phyloP scores from a whole-genome alignment of 1,140 invertebrate genomes.

The Triops longicaudatus region DNA sequence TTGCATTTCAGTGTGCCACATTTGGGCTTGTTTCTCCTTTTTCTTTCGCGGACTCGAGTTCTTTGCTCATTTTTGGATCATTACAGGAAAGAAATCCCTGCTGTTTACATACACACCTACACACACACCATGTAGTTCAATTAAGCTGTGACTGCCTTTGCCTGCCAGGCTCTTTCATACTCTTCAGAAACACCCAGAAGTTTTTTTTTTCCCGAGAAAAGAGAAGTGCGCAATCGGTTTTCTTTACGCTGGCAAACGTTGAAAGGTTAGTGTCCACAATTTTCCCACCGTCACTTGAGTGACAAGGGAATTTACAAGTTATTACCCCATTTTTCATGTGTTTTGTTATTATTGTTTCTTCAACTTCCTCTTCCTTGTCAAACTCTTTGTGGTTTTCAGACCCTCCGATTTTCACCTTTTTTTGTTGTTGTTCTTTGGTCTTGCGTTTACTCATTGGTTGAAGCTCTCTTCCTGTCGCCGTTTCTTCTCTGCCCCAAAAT shows the following conservation, averaged over 20 bases:
- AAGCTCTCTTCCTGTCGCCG: constrained; percentile 9
- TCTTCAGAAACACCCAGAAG: background rate
- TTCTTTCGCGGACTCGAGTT: background rate
- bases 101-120: background rate
- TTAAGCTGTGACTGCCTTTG: constrained; percentile 12
- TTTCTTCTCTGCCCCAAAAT: background rate
- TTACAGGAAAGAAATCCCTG: background rate
- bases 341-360: background rate
- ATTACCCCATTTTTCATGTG: background rate
- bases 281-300: too few species aligned
- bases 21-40: background rate
- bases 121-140: constrained; percentile 4
- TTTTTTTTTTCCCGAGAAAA: background rate
- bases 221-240: background rate
- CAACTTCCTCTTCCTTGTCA: background rate
- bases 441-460: background rate
- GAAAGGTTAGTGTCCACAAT: constrained; percentile 1
- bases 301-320: constrained; percentile 11
- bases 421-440: background rate
- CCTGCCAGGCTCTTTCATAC: constrained; percentile 14
- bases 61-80: background rate
- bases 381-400: constrained; percentile 7
- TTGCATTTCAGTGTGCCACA: constrained; percentile 13
- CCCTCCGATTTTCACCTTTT: too few species aligned
- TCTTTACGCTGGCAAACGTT: background rate